Base-by-base conservation (phyloP, 2,888 invertebrate genomes). In the Thymelicus acteon region DNA sequence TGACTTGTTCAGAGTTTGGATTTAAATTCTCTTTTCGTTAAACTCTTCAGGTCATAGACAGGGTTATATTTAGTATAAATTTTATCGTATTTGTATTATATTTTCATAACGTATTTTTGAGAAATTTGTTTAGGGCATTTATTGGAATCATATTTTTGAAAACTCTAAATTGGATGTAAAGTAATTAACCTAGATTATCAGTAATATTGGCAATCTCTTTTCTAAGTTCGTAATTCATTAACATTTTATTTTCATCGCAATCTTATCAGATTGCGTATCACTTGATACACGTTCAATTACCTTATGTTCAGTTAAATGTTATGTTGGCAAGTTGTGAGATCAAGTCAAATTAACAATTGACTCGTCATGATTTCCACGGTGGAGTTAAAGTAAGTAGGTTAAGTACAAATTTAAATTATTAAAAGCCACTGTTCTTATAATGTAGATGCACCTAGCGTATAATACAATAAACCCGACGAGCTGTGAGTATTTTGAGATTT, bases 41-140 rank as follows among this genome's bases (percentile, higher is more conserved):
- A 91, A 91, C 92, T 92, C 93, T 93, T 93, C 93, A 93, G 93
- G 93, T 93, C 93, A 93, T 93, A 93, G 92, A 93, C 93, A 93
- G 93, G 93, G 93, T 93, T 93, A 92, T 91, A 93, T 93, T 93
- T 92, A 93, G 93, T 93, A 91, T 93, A 93, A 93, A 93, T 92
- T 93, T 92, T 93, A 93, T 91, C 91, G 91, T 92, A 91, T 93
- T 90, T 89, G 91, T 92, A 92, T 93, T 93, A 93, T 92, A 93
- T 93, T 93, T 93, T 92, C 93, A 92, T 92, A 93, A 92, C 79
- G 89, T 92, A 92, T 93, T 93, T 93, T 93, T 93, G 93, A 92
- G 92, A 93, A 82, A 87, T 93, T 93, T 87, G 88, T 93, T 93
- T 92, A 92, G 89, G 84, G 89, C 88, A 84, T 90, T 91, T 91